Base-by-base conservation (phyloP, 2,113 vertebrate species). In the Phaethornis superciliosus region DNA sequence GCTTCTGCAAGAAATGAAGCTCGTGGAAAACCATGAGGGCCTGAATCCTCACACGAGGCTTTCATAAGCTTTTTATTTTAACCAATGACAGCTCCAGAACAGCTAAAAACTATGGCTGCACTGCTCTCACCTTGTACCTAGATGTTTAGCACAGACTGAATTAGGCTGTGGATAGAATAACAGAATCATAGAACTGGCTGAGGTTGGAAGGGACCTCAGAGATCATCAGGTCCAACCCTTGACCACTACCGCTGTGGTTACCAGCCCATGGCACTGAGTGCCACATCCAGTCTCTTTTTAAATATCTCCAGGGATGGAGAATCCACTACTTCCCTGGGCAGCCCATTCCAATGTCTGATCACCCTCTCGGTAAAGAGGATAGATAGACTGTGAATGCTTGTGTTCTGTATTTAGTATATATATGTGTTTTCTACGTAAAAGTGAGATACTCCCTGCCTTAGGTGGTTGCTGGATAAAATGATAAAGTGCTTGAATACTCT, bases 31-130 rank as follows among this genome's bases (percentile, higher is more conserved):
- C 68, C 4, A 8, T 2, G 16, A 32, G 71, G 47, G 49, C 12
- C 33, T 5, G 32, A 68, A n/a, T 37, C 37, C 17, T 88, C 19
- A 44, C 18, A 15, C 0, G 1, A 89, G 42, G 16, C 32, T n/a
- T 91, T 75, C 3, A 1, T 37, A 47, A 59, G 9, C 8, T 20
- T 14, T 13, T 42, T 40, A 40, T 40, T 78, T 87, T 47, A 71
- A 21, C 18, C 8, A 3, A 1, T 0, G 9, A 13, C 1, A 4
- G 16, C 7, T 67, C 15, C n/a, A 58, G 64, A 65, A 15, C 19
- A 28, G 22, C 33, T 78, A 10, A 37, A 19, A 42, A 37, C 2
- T 4, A 7, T 12, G 32, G 23, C 28, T 83, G n/a, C n/a, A n/a
- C 21, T 44, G 49, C n/a, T 35, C 9, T 55, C 15, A 8, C 14